phyloP scores from a whole-genome alignment of 2,797 vertebrate species.

The Cryptoprocta ferox region DNA sequence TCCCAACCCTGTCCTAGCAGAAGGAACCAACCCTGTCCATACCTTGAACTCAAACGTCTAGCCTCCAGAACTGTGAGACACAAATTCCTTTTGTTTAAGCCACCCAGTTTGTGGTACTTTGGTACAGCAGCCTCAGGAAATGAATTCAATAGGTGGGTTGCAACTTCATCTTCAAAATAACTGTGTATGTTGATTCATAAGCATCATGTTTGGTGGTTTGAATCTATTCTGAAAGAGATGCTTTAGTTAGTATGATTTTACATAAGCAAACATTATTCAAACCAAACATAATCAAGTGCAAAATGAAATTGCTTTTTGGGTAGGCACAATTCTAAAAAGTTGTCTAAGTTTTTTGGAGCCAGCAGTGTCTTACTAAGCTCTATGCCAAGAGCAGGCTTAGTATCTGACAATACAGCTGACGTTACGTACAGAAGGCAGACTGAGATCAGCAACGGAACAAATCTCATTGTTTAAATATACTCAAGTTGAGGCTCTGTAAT shows the following conservation, averaged over 20 bases:
- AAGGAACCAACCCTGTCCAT: not conserved
- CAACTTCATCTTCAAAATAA: not conserved
- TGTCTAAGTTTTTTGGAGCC: not conserved
- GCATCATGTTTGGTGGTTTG: not conserved
- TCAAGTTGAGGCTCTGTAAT: not conserved
- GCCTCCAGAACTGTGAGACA: not conserved
- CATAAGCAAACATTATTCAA: not conserved
- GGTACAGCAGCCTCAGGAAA: not conserved
- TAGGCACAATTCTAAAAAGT: not conserved
- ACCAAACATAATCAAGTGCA: not conserved
- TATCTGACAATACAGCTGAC: not conserved
- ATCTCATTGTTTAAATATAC: not conserved
- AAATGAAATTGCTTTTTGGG: not conserved
- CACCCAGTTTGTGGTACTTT: not conserved
- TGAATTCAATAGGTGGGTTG: not conserved
- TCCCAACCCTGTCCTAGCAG: not conserved
- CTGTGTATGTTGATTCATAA: not conserved
- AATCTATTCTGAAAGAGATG: not conserved
- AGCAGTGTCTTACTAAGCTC: not conserved
- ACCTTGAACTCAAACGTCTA: not conserved
- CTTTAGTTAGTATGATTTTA: not conserved
- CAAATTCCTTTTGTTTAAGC: not conserved
- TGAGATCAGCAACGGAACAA: not conserved
- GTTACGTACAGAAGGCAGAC: not conserved
- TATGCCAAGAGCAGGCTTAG: not conserved